These are phyloP conservation scores for Megalopta genalis DNA, from an alignment of 1,140 invertebrate species.

Conservation along the genomic window DNA sequence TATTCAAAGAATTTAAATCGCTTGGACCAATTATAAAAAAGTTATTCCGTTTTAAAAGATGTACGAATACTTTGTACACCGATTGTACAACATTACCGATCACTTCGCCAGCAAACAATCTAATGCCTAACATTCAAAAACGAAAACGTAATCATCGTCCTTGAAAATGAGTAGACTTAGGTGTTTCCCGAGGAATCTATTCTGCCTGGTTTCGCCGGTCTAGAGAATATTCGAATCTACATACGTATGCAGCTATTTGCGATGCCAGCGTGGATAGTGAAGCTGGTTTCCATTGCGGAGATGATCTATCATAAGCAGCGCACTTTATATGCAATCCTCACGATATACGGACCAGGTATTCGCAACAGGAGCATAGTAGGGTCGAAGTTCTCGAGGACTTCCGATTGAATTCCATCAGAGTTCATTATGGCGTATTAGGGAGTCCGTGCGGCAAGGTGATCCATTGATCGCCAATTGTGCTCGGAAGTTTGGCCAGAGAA, in stretches of 20 bases:
- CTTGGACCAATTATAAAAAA: no score
- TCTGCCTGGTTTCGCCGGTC: not conserved
- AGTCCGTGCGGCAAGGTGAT: slow-evolving; percentile 27
- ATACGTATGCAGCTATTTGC: slow-evolving; percentile 45
- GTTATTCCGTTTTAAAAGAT: no score
- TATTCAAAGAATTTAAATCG: no score
- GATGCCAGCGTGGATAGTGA: slow-evolving; percentile 36
- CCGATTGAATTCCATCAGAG: slow-evolving; percentile 60
- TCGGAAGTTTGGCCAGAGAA: slow-evolving; percentile 5
- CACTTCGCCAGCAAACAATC: not conserved
- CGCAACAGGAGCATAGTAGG: slow-evolving; percentile 32
- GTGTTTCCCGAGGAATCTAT: not conserved
- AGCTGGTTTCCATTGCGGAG: slow-evolving; percentile 55
- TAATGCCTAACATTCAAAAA: not conserved
- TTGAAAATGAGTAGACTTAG: not conserved
- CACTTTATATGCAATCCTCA: slow-evolving; percentile 38
- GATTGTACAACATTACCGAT: not conserved
- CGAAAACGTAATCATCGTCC: not conserved
- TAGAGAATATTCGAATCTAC: not conserved
- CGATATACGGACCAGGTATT: slow-evolving; percentile 45
- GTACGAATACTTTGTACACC: no score
- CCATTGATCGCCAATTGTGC: slow-evolving; percentile 33
- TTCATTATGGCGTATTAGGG: slow-evolving; percentile 57
- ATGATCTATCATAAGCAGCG: slow-evolving; percentile 66
- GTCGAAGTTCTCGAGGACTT: slow-evolving; percentile 43